Percentiles rank a stretch among this genome's conserved stretches.
Evolutionary conservation across 2,113 vertebrate genomes (phyloP).

Genomic region (Anguilla rostrata): DNA sequence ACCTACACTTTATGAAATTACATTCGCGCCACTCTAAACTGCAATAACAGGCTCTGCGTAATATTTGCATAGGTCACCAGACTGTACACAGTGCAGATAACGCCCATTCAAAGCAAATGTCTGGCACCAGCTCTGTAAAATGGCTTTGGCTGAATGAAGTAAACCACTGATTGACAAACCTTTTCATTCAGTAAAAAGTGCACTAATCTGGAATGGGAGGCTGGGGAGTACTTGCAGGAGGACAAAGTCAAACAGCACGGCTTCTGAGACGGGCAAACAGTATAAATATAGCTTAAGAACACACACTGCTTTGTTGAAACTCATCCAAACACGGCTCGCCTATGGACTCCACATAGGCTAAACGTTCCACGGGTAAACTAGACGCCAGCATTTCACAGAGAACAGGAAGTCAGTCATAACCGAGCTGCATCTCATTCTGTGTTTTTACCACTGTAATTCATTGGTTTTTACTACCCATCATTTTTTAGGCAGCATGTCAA

Average conservation of each 20-base stretch:
- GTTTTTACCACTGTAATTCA: too few species aligned
- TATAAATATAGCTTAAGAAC: neutral
- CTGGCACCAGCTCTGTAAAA: neutral
- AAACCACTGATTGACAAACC: neutral
- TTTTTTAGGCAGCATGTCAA: neutral
- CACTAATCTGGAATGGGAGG: neutral
- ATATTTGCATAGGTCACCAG: neutral
- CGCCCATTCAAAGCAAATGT: neutral
- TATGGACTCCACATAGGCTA: neutral
- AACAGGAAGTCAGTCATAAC: too few species aligned
- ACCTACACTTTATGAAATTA: neutral
- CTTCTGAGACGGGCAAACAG: neutral
- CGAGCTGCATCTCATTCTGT: too few species aligned
- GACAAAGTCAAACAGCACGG: neutral
- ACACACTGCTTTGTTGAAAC: neutral
- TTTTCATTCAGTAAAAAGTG: neutral
- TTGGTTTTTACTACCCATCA: too few species aligned
- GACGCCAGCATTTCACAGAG: too few species aligned
- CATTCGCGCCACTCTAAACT: neutral
- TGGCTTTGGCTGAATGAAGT: neutral
- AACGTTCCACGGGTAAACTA: neutral
- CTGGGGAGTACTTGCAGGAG: neutral
- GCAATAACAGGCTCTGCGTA: neutral
- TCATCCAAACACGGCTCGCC: neutral
- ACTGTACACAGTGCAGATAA: constrained; percentile 1